Evolutionary conservation across 2,113 vertebrate species (phyloP).

Genomic region (Uria aalge): DNA sequence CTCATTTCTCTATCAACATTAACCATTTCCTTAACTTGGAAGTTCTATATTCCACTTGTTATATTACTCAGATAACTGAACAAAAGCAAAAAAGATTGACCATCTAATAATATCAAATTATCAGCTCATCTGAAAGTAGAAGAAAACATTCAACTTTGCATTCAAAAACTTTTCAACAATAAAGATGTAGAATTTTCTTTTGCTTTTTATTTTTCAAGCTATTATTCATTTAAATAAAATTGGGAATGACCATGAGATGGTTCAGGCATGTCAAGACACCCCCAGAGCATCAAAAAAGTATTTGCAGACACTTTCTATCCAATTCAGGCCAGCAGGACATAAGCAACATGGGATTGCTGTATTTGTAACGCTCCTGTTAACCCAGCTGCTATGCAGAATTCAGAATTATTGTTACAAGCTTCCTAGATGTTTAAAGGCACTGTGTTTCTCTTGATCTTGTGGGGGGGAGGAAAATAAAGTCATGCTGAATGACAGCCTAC

Average conservation of each 20-base stretch:
- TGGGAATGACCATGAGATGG: background rate
- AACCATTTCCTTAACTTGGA: background rate
- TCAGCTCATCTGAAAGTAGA: background rate
- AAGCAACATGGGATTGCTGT: background rate
- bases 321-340: background rate
- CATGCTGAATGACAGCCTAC: background rate
- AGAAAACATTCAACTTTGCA: background rate
- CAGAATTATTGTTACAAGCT: background rate
- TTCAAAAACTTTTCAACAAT: background rate
- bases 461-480: accelerated
- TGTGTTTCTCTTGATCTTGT: background rate
- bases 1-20: background rate
- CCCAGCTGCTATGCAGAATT: background rate
- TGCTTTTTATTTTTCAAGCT: background rate
- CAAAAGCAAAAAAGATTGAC: background rate
- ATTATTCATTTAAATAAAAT: background rate
- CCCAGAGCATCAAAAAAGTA: background rate
- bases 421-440: background rate
- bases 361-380: background rate
- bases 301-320: background rate
- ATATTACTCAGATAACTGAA: background rate
- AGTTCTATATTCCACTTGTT: background rate
- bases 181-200: background rate
- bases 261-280: background rate
- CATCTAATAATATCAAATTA: background rate